Conservation (phyloP, 2,888 invertebrate genomes). For the Harpalus rubripes region DNA sequence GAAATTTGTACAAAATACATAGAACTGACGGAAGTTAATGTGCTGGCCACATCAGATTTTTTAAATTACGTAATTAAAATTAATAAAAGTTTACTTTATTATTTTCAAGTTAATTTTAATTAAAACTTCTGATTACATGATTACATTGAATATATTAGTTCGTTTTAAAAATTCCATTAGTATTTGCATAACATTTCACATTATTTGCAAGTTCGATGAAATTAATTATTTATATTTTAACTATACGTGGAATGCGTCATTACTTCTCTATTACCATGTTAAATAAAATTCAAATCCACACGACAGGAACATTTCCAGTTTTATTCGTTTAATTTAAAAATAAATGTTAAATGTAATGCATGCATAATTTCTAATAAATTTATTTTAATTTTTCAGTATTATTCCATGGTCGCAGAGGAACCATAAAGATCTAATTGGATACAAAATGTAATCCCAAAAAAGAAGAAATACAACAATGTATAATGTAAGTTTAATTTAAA, state of each 20-base stretch:
- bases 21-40: no score
- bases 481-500: neutral
- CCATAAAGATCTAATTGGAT: neutral
- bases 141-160: neutral
- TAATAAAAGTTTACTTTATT: neutral
- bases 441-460: neutral
- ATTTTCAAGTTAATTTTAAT: neutral
- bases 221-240: neutral
- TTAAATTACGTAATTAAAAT: neutral
- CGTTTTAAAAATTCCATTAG: neutral
- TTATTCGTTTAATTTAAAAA: slow-evolving; percentile 3
- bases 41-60: no score
- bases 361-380: neutral
- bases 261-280: neutral
- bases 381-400: neutral
- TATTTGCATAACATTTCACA: neutral
- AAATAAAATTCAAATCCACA: neutral
- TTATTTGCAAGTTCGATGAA: neutral
- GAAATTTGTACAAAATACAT: no score
- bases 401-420: neutral
- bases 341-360: neutral
- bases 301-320: neutral
- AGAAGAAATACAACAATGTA: neutral
- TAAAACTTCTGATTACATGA: neutral
- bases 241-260: neutral